A percentile compares a stretch with the other conserved stretches of the same genome.
These are phyloP conservation scores for Procavia capensis DNA, from an alignment of 2,113 vertebrate species.

Conservation along the genomic window DNA sequence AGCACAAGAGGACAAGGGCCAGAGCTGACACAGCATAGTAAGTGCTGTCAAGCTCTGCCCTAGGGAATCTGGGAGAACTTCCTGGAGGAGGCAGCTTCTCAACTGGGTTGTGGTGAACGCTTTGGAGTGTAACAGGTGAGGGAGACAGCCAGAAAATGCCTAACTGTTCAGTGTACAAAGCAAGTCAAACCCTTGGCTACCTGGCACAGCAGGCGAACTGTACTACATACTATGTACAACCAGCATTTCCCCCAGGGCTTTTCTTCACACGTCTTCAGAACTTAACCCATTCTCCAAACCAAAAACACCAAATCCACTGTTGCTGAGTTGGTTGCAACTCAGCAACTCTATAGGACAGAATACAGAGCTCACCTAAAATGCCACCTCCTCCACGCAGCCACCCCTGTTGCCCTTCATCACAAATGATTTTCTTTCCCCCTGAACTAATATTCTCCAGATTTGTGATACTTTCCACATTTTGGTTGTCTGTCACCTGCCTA, in stretches of 20 bases:
- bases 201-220: not conserved
- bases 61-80: not conserved
- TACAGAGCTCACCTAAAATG: not conserved
- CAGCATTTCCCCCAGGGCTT: not conserved
- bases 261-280: not conserved
- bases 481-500: not conserved
- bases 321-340: no score
- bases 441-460: not conserved
- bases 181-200: not conserved
- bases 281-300: not conserved
- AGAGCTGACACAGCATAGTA: not conserved
- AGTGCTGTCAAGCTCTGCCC: not conserved
- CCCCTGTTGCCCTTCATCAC: not conserved
- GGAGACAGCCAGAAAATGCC: not conserved
- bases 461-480: not conserved
- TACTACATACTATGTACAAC: no score
- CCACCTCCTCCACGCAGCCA: not conserved
- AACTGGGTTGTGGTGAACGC: not conserved
- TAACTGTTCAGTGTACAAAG: not conserved
- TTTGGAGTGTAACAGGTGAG: not conserved
- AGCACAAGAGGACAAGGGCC: not conserved
- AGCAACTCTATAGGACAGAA: no score
- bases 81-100: not conserved
- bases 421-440: not conserved
- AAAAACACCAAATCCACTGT: no score